Conservation (phyloP, 1,140 invertebrate genomes). For the Telenomus remus region DNA sequence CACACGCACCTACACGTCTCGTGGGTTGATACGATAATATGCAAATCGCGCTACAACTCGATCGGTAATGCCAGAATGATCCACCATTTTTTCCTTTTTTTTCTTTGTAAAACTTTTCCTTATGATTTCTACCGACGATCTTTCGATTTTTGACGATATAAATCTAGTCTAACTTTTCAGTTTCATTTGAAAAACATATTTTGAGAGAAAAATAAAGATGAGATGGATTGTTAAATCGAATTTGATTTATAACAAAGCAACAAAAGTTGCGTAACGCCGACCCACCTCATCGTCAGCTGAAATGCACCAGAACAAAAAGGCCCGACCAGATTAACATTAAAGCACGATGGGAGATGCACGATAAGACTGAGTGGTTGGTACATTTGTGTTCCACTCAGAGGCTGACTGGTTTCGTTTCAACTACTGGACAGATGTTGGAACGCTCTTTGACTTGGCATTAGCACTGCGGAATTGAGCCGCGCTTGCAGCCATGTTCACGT, state of each 20-base stretch:
- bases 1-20: slow-evolving; percentile 36
- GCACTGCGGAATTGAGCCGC: slow-evolving; percentile 3
- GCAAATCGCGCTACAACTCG: not conserved
- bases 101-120: too few species aligned
- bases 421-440: slow-evolving; percentile 47
- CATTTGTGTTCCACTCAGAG: slow-evolving; percentile 33
- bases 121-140: too few species aligned
- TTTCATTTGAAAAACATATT: too few species aligned
- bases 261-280: too few species aligned
- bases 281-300: too few species aligned
- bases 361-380: slow-evolving; percentile 36
- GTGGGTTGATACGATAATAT: slow-evolving; percentile 37
- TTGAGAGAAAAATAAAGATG: too few species aligned
- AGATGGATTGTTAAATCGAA: too few species aligned
- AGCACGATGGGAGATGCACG: slow-evolving; percentile 19
- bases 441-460: too few species aligned
- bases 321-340: slow-evolving; percentile 28
- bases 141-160: too few species aligned
- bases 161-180: too few species aligned
- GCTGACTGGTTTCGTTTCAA: slow-evolving; percentile 43
- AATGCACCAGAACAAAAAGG: too few species aligned
- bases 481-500: slow-evolving; percentile 26
- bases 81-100: not conserved
- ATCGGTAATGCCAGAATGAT: not conserved
- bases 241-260: too few species aligned